Base-by-base conservation (phyloP, 2,888 invertebrate genomes). In the Cyrtodaria siliqua region DNA sequence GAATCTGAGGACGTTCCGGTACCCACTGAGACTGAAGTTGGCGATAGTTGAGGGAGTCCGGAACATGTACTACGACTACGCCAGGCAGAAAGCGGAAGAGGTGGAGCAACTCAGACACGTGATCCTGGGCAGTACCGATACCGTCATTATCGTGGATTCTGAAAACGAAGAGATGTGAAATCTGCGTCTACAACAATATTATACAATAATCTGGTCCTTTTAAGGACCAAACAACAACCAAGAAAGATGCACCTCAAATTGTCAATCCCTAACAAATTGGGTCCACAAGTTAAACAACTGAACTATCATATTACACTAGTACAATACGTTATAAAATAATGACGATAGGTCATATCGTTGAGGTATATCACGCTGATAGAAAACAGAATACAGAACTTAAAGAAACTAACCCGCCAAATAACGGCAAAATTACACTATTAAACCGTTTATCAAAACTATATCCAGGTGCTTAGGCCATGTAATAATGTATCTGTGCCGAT, bases 1-100 rank as follows among this genome's bases (percentile, higher is more conserved):
- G 26, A 86, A 87, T 63, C 63, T 71, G 59, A 70, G 86, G 18
- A 74, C 87, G 1, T 87, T 87, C 79, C 85, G 88, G 44, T 90
- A 90, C 78, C 82, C 76, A 27, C 71, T 88, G 18, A 73, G 88
- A 42, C 82, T 89, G 50, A 76, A 83, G 6, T 80, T 90, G 66
- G 84, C 88, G 26, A 85, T 88, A 9, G 68, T 82, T 3, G 83
- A 85, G 62, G 85, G 83, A 0, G 57, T 83, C 23, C 49, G 83
- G n/a, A 81, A 82, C 66, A 83, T 82, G 79, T 85, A 78, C 68
- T 76, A 78, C 49, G 81, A 83, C 68, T 85, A 79, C 56, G 85
- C 85, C 44, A 55, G 55, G 16, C 61, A n/a, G 52, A 73, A 67
- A 27, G 80, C 73, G 0, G 49, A 57, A 16, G 70, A 77, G 29